Percentiles rank a stretch among this genome's conserved stretches.
Conservation (phyloP, 2,888 invertebrate species). For the Dryobota labecula region DNA sequence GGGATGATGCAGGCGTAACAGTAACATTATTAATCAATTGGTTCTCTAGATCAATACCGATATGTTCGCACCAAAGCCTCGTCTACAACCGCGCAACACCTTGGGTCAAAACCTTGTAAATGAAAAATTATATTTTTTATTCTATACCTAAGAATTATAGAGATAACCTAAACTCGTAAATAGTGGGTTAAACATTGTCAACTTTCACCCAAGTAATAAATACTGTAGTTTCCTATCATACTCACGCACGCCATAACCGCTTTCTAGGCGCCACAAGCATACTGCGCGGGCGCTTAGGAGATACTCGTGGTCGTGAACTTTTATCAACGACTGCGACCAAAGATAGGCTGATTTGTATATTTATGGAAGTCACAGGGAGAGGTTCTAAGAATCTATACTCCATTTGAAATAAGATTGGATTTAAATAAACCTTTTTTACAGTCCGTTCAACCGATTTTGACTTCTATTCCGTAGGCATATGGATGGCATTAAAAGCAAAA, state of each 20-base stretch:
- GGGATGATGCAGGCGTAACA: no score
- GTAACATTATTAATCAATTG: conserved; percentile 12
- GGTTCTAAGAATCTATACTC: no score
- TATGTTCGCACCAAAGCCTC: background rate
- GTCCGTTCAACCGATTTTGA: no score
- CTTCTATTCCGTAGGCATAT: no score
- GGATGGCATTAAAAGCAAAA: no score
- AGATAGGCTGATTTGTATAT: conserved; percentile 2
- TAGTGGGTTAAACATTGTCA: conserved; percentile 19
- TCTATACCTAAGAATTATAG: background rate
- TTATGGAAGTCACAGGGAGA: background rate
- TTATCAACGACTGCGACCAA: conserved; percentile 9
- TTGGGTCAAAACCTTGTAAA: background rate
- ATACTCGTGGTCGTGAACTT: conserved; percentile 21
- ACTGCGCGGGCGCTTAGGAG: conserved; percentile 1
- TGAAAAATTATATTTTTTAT: conserved; percentile 5
- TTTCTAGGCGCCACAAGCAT: conserved; percentile 50
- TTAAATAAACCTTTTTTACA: no score
- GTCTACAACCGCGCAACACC: background rate
- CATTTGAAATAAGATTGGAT: no score
- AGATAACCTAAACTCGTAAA: conserved; percentile 30
- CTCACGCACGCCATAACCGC: conserved; percentile 37
- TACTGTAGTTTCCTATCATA: conserved; percentile 28
- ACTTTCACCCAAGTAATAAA: conserved; percentile 51
- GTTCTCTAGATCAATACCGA: conserved; percentile 1